These are phyloP conservation scores for Andricus grossulariae DNA, from an alignment of 1,140 invertebrate genomes.

Conservation along the genomic window DNA sequence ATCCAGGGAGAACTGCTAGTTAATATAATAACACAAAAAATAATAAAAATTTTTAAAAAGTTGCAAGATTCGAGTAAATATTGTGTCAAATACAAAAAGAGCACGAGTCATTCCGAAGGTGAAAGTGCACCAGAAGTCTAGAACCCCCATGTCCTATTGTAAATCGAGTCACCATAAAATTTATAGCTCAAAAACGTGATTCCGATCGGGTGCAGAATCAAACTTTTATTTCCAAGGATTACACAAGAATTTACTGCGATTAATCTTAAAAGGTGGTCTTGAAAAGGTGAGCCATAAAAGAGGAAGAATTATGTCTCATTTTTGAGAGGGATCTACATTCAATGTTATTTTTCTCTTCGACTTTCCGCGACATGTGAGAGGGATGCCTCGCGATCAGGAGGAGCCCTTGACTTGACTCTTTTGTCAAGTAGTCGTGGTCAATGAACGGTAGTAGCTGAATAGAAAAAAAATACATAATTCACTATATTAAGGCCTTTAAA, in stretches of 20 bases:
- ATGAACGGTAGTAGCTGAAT: not conserved
- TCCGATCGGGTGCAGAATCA: constrained; percentile 19
- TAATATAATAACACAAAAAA: not conserved
- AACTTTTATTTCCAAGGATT: constrained; percentile 29
- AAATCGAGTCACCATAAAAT: constrained; percentile 2
- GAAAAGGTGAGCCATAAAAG: not conserved
- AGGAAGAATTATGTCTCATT: constrained; percentile 27
- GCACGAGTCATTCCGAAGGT: not conserved
- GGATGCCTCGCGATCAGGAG: constrained; percentile 4
- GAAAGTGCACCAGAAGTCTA: not conserved
- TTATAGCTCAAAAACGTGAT: constrained; percentile 25
- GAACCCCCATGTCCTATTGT: constrained; percentile 4
- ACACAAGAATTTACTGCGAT: constrained; percentile 24
- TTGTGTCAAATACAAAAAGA: not conserved
- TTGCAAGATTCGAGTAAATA: not conserved
- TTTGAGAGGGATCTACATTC: constrained; percentile 6
- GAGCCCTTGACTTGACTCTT: constrained; percentile 12
- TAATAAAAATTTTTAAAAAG: not conserved
- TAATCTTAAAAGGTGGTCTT: constrained; percentile 27
- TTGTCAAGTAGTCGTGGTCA: not conserved
- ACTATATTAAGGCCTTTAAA: not conserved
- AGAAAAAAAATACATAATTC: not conserved
- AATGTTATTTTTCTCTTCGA: constrained; percentile 26
- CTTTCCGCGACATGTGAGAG: constrained; percentile 11
- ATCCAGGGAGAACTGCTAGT: too few relatives aligned